Base-by-base conservation (phyloP, 2,888 invertebrate species). In the Pyrrhia umbra region DNA sequence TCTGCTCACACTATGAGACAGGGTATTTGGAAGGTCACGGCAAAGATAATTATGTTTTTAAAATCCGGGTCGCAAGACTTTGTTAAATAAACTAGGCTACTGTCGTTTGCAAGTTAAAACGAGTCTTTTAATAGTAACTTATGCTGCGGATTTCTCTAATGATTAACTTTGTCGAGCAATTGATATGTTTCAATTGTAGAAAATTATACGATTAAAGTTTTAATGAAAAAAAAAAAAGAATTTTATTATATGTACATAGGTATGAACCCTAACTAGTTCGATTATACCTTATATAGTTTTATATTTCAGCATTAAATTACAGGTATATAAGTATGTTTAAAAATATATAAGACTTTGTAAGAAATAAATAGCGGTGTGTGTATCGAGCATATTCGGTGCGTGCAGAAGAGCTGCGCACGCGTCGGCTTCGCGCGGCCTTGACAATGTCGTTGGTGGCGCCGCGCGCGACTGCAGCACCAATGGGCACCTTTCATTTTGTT, bases 361-460 rank as follows among this genome's bases (percentile, higher is more conserved):
- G 13, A 15, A 76, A 79, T 59, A 76, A 84, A 82, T 63, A 81
- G 62, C 50, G 63, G 85, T 87, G 88, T 92, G 90, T 90, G 88
- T 65, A 68, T 51, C 68, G 82, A 57, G 47, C 63, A 56, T 62
- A 59, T 58, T 58, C 54, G 65, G 58, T 66, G 67, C 59, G 70
- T 70, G 75, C 71, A 69, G 72, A 71, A 71, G 74, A 72, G 66
- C 52, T 64, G 77, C 68, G 79, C 79, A 81, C 78, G 81, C 82
- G 84, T 74, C 79, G 76, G 82, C 83, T 83, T 83, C 81, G 77
- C 62, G 82, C 89, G 92, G 88, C 93, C 93, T 93, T 93, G 92
- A 91, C 93, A 92, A 92, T 93, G 93, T 89, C 91, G 85, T 85
- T 81, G 82, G 74, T 69, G 72, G 77, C 70, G 75, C 75, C 78